Conservation (phyloP, 2,113 vertebrate genomes). For the Siphamia tubifer region DNA sequence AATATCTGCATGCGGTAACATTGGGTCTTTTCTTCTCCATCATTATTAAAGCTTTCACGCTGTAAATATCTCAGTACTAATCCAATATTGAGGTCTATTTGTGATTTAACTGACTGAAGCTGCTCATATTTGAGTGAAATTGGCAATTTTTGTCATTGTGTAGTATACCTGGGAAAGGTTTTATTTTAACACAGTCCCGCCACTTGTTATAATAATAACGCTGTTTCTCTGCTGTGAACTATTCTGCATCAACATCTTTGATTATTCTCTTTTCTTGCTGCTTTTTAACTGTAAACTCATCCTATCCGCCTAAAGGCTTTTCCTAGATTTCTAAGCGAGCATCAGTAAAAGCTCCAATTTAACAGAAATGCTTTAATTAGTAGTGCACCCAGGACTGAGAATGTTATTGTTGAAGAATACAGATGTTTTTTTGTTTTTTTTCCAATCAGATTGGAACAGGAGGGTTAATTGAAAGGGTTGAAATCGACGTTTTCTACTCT, state of each 20-base stretch:
- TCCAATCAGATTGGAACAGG: not conserved
- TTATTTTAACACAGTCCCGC: not conserved
- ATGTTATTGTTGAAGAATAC: not conserved
- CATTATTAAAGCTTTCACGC: not conserved
- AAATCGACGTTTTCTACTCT: conserved; percentile 19
- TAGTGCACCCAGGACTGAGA: not conserved
- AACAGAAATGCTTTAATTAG: conserved; percentile 12
- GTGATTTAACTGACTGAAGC: not conserved
- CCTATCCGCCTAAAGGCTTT: not conserved
- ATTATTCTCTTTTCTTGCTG: not conserved
- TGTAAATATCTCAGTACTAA: not conserved
- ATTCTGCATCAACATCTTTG: conserved; percentile 26
- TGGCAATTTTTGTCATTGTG: conserved; percentile 6
- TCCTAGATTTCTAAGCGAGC: not conserved
- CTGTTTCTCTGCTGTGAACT: conserved; percentile 7
- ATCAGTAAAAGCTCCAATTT: not conserved
- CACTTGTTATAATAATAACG: conserved; percentile 8
- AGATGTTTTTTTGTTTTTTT: not conserved
- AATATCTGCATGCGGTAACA: not conserved
- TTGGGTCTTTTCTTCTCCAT: no score
- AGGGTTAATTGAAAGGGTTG: conserved; percentile 5
- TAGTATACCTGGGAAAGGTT: not conserved
- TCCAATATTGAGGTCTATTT: not conserved
- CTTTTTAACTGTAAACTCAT: conserved; percentile 10
- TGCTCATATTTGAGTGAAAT: not conserved